Percentiles rank a stretch among this genome's conserved stretches.
phyloP scores from a whole-genome alignment of 2,797 vertebrate genomes.

The Pseudochromis fuscus region DNA sequence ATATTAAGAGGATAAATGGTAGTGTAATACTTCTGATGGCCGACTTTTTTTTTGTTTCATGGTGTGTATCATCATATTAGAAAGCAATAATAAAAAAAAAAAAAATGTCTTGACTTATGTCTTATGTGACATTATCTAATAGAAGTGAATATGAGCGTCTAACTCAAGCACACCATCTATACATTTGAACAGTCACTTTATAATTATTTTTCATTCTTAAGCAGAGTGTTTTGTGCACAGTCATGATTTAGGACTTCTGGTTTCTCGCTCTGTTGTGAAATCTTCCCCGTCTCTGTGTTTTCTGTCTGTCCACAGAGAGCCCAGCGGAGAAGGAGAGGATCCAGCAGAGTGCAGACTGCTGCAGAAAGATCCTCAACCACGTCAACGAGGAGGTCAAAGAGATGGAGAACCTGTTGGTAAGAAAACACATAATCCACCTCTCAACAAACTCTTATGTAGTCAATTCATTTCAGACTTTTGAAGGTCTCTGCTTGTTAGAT shows the following conservation, averaged over 20 bases:
- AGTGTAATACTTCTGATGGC: no score
- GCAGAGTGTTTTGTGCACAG: not conserved
- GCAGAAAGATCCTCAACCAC: slow-evolving; percentile 92
- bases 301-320: slow-evolving; percentile 80
- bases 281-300: slow-evolving; percentile 45
- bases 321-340: slow-evolving; percentile 83
- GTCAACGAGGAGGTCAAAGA: slow-evolving; percentile 92
- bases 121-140: no score
- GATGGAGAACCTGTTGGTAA: slow-evolving; percentile 93
- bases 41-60: no score
- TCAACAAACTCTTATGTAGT: slow-evolving; percentile 29
- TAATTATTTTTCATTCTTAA: slow-evolving; percentile 1
- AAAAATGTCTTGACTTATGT: no score
- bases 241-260: slow-evolving; percentile 57
- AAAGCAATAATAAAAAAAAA: no score
- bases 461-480: slow-evolving; percentile 54
- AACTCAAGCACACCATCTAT: no score
- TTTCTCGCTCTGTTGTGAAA: slow-evolving; percentile 44
- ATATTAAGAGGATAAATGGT: no score
- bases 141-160: no score
- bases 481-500: slow-evolving; percentile 53
- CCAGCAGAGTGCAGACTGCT: slow-evolving; percentile 89
- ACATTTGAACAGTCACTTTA: not conserved
- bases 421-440: slow-evolving; percentile 63
- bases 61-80: no score